A percentile compares a stretch with the other conserved stretches of the same genome.
phyloP scores from a whole-genome alignment of 2,888 invertebrate genomes.

The Parnassius glacialis region DNA sequence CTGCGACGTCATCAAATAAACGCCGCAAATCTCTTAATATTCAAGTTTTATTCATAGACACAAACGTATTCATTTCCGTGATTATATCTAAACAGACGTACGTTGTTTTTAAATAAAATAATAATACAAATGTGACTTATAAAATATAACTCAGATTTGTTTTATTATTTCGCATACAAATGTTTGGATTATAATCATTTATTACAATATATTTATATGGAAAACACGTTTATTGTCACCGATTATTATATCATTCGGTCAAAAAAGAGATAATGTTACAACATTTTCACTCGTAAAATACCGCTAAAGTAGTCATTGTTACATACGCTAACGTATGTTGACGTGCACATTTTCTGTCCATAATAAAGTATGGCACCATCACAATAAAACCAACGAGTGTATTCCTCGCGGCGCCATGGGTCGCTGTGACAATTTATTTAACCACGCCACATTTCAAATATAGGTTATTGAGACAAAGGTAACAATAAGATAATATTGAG shows the following conservation, averaged over 20 bases:
- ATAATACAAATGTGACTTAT: neutral
- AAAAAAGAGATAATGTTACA: slow-evolving; percentile 5
- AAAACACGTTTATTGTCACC: neutral
- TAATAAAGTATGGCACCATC: slow-evolving; percentile 16
- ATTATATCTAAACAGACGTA: slow-evolving; percentile 14
- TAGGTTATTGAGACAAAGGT: too few species aligned
- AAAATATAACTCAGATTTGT: too few species aligned
- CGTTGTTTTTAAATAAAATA: slow-evolving; percentile 12
- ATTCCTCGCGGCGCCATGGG: slow-evolving; percentile 12
- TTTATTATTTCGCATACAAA: too few species aligned
- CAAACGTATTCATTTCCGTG: slow-evolving; percentile 7
- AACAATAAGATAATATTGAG: too few species aligned
- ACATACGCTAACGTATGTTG: slow-evolving; percentile 16
- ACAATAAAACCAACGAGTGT: slow-evolving; percentile 24
- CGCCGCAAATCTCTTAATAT: too few species aligned
- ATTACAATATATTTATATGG: neutral
- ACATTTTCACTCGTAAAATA: slow-evolving; percentile 7
- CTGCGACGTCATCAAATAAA: too few species aligned
- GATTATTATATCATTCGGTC: slow-evolving; percentile 9
- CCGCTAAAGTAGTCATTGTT: slow-evolving; percentile 13
- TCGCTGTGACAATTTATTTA: slow-evolving; percentile 4
- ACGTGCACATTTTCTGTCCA: slow-evolving; percentile 18
- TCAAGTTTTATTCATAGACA: too few species aligned
- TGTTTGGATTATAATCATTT: too few species aligned
- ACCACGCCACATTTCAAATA: neutral